A percentile compares a stretch with the other conserved stretches of the same genome.
Conservation (phyloP, 2,888 invertebrate species). For the Diaprepes abbreviatus region DNA sequence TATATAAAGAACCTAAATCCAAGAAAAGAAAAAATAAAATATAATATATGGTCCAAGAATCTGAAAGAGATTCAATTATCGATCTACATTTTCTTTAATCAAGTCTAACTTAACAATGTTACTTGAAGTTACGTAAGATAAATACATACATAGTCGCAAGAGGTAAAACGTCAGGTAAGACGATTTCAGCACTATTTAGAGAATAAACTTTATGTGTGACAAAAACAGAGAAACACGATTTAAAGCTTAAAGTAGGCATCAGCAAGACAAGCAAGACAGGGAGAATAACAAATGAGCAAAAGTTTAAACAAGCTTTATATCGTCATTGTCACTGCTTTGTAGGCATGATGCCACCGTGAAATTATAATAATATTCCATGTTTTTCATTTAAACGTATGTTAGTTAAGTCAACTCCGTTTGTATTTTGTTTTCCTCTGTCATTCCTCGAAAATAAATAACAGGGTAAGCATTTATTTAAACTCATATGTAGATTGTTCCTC, state of each 20-base stretch:
- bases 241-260: conserved; percentile 4
- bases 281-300: conserved; percentile 24
- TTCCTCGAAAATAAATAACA: not conserved
- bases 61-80: too few relatives aligned
- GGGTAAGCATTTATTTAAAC: not conserved
- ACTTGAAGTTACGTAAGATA: too few relatives aligned
- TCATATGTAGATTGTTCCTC: not conserved
- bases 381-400: conserved; percentile 4
- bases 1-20: too few relatives aligned
- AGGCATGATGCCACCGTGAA: not conserved
- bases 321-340: conserved; percentile 14
- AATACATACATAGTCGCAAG: too few relatives aligned
- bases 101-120: too few relatives aligned
- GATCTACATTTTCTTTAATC: too few relatives aligned
- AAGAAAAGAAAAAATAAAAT: too few relatives aligned
- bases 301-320: conserved; percentile 20
- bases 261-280: conserved; percentile 14
- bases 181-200: not conserved
- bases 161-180: not conserved
- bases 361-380: conserved; percentile 8
- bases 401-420: conserved; percentile 8
- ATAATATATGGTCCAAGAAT: too few relatives aligned
- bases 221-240: conserved; percentile 5
- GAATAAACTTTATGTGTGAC: not conserved
- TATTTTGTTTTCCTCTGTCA: conserved; percentile 13